Evolutionary conservation across 2,888 invertebrate species (phyloP).

Genomic region (Sarcophaga subvicina): DNA sequence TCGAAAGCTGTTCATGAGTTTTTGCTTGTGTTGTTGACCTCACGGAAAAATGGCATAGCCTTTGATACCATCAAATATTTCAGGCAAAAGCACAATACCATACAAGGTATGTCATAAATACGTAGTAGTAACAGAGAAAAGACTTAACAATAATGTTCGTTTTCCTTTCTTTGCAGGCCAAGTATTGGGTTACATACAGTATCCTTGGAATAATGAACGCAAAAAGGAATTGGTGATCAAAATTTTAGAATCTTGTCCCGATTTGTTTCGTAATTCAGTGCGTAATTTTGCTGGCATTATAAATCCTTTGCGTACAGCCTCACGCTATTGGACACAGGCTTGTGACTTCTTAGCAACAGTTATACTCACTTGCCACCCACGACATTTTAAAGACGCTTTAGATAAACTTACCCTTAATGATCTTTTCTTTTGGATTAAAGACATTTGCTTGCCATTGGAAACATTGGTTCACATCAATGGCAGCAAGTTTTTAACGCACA

Average conservation of each 20-base stretch:
- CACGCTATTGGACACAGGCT: slow-evolving; percentile 71
- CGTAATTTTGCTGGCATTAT: slow-evolving; percentile 84
- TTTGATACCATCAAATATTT: slow-evolving; percentile 86
- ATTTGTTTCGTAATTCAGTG: slow-evolving; percentile 86
- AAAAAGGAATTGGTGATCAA: slow-evolving; percentile 85
- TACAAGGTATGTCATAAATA: slow-evolving; percentile 74
- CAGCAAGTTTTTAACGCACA: slow-evolving; percentile 69
- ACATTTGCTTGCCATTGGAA: slow-evolving; percentile 78
- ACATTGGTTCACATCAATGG: slow-evolving; percentile 75
- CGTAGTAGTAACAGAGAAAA: too few species aligned
- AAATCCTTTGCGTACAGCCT: slow-evolving; percentile 82
- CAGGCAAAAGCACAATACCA: slow-evolving; percentile 77
- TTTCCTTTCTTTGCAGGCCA: slow-evolving; percentile 66
- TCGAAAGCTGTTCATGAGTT: slow-evolving; percentile 86
- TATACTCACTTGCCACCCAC: slow-evolving; percentile 76
- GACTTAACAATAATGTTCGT: too few species aligned
- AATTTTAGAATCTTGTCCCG: slow-evolving; percentile 87
- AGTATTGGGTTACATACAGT: slow-evolving; percentile 85
- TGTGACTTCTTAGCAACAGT: slow-evolving; percentile 74
- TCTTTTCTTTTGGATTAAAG: slow-evolving; percentile 78
- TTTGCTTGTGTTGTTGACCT: slow-evolving; percentile 88
- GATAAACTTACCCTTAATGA: slow-evolving; percentile 79
- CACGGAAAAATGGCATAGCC: slow-evolving; percentile 89
- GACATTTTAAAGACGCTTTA: slow-evolving; percentile 72
- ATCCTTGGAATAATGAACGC: slow-evolving; percentile 87